A percentile compares a stretch with the other conserved stretches of the same genome.
Conservation (phyloP, 2,113 vertebrate genomes). For the Neoarius graeffei region DNA sequence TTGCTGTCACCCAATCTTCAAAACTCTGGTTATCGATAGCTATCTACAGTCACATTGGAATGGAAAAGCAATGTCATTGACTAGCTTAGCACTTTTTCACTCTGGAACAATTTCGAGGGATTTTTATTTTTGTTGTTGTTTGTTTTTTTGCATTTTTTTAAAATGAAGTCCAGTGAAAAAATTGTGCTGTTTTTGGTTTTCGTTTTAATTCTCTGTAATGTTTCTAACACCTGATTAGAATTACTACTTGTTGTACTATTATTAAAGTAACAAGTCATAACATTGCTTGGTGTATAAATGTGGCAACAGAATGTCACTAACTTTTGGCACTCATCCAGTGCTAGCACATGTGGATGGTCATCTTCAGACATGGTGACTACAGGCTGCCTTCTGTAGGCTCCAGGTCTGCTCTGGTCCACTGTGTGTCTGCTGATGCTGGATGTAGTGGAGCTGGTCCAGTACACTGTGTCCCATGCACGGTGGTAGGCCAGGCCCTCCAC, state of each 20-base stretch:
- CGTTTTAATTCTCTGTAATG: not conserved
- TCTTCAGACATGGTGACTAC: constrained; percentile 93
- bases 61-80: not conserved
- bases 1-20: not conserved
- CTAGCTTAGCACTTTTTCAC: not conserved
- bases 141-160: too few relatives aligned
- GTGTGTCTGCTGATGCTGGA: constrained; percentile 92
- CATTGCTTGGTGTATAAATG: not conserved
- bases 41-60: not conserved
- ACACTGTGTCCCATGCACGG: constrained; percentile 90
- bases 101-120: not conserved
- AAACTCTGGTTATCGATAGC: not conserved
- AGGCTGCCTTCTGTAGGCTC: constrained; percentile 82
- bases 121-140: not conserved
- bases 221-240: not conserved
- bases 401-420: constrained; percentile 80
- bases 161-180: not conserved
- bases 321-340: constrained; percentile 92
- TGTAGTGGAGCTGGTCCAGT: constrained; percentile 96
- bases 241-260: not conserved
- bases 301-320: constrained; percentile 52
- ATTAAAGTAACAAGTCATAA: not conserved
- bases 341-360: constrained; percentile 90
- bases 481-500: constrained; percentile 97
- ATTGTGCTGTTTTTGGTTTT: not conserved